Evolutionary conservation across 2,113 vertebrate species (phyloP).

Genomic region (Sceloporus undulatus): DNA sequence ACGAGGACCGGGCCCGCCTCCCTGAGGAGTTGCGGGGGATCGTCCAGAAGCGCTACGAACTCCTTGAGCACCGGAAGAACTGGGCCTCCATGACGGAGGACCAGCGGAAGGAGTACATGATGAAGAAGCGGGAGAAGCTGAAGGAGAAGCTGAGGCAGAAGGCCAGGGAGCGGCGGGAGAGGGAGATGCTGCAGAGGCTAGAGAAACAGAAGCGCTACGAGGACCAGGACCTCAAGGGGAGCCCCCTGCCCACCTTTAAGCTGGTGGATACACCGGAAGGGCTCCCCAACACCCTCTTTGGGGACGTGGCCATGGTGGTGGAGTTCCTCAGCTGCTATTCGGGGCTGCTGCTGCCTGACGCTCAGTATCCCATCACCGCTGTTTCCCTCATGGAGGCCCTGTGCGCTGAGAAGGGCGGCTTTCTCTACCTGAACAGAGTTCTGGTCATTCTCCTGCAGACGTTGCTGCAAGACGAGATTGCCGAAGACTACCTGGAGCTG

Average conservation of each 20-base stretch:
- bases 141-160: slow-evolving; percentile 84
- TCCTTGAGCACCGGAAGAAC: slow-evolving; percentile 89
- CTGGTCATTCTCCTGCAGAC: slow-evolving; percentile 95
- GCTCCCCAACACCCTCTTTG: slow-evolving; percentile 93
- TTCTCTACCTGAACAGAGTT: slow-evolving; percentile 92
- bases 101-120: slow-evolving; percentile 88
- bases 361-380: slow-evolving; percentile 92
- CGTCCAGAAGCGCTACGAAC: slow-evolving; percentile 93
- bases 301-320: slow-evolving; percentile 93
- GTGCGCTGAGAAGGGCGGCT: slow-evolving; percentile 89
- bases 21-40: slow-evolving; percentile 89
- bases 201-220: slow-evolving; percentile 92
- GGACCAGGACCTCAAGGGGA: slow-evolving; percentile 91
- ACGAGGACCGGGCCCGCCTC: slow-evolving; percentile 89
- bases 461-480: slow-evolving; percentile 94
- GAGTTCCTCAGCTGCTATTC: slow-evolving; percentile 96
- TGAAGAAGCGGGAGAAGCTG: slow-evolving; percentile 89
- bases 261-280: slow-evolving; percentile 96
- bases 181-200: slow-evolving; percentile 88
- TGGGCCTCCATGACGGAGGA: slow-evolving; percentile 95
- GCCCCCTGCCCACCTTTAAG: slow-evolving; percentile 85
- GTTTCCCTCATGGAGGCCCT: slow-evolving; percentile 93
- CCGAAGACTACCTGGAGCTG: slow-evolving; percentile 94
- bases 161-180: slow-evolving; percentile 91
- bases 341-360: slow-evolving; percentile 91